Conservation (phyloP, 2,797 vertebrate species). For the Tokudaia tokunoshimensis region DNA sequence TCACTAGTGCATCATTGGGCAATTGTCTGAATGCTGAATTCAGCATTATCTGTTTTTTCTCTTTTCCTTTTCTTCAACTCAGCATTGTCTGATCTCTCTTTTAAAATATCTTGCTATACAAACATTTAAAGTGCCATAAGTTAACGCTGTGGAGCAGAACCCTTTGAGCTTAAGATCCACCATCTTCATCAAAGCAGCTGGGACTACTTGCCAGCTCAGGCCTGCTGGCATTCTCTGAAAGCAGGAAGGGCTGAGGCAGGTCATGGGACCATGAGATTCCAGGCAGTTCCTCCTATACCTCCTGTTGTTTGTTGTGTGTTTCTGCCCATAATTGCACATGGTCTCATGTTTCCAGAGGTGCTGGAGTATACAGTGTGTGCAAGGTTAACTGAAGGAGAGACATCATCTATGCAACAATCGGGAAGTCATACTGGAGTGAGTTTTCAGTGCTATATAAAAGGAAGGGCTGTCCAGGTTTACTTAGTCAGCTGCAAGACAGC, state of each 20-base stretch:
- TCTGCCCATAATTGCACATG: neutral
- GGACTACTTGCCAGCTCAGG: neutral
- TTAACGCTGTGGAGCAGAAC: neutral
- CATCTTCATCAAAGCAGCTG: neutral
- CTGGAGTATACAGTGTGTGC: neutral
- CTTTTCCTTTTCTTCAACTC: slow-evolving; percentile 53
- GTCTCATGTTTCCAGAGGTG: neutral
- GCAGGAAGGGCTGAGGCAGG: neutral
- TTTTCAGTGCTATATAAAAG: neutral
- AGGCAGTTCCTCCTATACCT: neutral
- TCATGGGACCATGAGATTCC: neutral
- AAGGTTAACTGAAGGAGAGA: neutral
- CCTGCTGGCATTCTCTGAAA: neutral
- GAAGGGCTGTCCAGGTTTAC: neutral
- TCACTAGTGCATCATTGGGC: slow-evolving; percentile 71
- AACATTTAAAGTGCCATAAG: slow-evolving; percentile 77
- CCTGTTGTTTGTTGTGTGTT: neutral
- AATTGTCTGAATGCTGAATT: slow-evolving; percentile 75
- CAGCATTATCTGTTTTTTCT: neutral
- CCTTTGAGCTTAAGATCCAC: neutral
- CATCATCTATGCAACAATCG: neutral
- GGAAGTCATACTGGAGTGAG: too few relatives aligned
- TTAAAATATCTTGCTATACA: slow-evolving; percentile 21
- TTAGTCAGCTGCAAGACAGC: neutral
- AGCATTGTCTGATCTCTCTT: neutral